phyloP scores from a whole-genome alignment of 2,888 invertebrate species.

The Caenorhabditis plicata region DNA sequence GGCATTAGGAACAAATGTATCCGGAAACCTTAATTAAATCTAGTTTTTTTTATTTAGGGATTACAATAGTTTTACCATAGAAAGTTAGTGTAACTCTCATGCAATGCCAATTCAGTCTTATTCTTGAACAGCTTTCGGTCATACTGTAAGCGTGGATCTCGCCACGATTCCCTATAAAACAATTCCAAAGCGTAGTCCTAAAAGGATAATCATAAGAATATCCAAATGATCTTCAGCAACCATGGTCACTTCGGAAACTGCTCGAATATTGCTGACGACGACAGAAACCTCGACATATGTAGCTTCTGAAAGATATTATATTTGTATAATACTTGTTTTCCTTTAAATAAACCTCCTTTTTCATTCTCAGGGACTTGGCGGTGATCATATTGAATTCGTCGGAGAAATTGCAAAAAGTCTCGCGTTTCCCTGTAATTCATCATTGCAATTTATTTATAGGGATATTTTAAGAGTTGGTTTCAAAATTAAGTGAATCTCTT shows the following conservation, averaged over 20 bases:
- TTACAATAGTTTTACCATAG: constrained; percentile 58
- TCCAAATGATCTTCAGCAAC: constrained; percentile 14
- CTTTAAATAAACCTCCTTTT: constrained; percentile 36
- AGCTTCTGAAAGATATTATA: constrained; percentile 37
- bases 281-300: constrained; percentile 57
- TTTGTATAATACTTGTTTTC: neutral
- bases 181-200: constrained; percentile 62
- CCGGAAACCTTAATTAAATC: constrained; percentile 43
- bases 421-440: constrained; percentile 48
- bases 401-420: constrained; percentile 59
- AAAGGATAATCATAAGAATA: neutral
- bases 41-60: neutral
- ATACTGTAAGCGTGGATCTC: constrained; percentile 53
- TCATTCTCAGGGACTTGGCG: constrained; percentile 57
- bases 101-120: constrained; percentile 59
- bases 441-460: neutral
- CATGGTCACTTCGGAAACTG: constrained; percentile 64
- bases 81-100: constrained; percentile 62
- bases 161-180: constrained; percentile 63
- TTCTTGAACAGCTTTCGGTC: constrained; percentile 54
- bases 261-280: constrained; percentile 61
- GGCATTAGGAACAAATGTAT: constrained; percentile 63
- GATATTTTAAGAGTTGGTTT: neutral
- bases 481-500: no score
- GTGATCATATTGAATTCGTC: constrained; percentile 58